phyloP scores from a whole-genome alignment of 2,888 invertebrate species.

The Beris chalybata region DNA sequence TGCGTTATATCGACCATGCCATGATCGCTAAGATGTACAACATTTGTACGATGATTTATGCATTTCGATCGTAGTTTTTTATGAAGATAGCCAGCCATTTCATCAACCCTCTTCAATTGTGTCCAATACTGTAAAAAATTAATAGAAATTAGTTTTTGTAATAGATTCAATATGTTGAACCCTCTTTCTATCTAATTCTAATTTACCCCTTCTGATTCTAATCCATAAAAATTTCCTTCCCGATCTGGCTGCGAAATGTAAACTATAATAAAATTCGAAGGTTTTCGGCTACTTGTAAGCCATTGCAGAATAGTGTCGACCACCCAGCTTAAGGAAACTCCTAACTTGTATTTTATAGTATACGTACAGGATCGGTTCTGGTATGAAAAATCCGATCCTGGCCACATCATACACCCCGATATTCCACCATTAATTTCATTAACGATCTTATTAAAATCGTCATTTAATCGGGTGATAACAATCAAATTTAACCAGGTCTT shows the following conservation, averaged over 20 bases:
- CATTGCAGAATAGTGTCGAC: slow-evolving; percentile 60
- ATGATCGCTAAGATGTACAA: slow-evolving; percentile 73
- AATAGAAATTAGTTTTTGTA: not conserved
- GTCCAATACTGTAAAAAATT: not conserved
- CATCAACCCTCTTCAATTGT: not conserved
- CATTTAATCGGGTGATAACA: not conserved
- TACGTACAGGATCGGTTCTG: slow-evolving; percentile 58
- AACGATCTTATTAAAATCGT: slow-evolving; percentile 55
- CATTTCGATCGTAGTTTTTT: slow-evolving; percentile 58
- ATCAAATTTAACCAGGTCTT: slow-evolving; percentile 42
- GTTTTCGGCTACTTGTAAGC: slow-evolving; percentile 60
- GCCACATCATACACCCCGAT: slow-evolving; percentile 73
- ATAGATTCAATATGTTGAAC: too few relatives aligned
- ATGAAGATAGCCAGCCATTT: not conserved
- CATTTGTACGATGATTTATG: slow-evolving; percentile 61
- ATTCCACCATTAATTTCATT: slow-evolving; percentile 61
- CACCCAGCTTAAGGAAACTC: slow-evolving; percentile 58
- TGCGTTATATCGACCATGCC: slow-evolving; percentile 64
- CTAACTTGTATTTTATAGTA: slow-evolving; percentile 48
- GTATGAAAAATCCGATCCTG: slow-evolving; percentile 62
- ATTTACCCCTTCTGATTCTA: slow-evolving; percentile 46
- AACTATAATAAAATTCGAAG: slow-evolving; percentile 68
- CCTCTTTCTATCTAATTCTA: not conserved
- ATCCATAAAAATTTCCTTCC: slow-evolving; percentile 66
- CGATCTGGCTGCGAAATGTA: slow-evolving; percentile 58